Evolutionary conservation across 2,113 vertebrate species (phyloP), one percentile per base, ranked within the genome.

Genomic region (Loxodonta africana): DNA sequence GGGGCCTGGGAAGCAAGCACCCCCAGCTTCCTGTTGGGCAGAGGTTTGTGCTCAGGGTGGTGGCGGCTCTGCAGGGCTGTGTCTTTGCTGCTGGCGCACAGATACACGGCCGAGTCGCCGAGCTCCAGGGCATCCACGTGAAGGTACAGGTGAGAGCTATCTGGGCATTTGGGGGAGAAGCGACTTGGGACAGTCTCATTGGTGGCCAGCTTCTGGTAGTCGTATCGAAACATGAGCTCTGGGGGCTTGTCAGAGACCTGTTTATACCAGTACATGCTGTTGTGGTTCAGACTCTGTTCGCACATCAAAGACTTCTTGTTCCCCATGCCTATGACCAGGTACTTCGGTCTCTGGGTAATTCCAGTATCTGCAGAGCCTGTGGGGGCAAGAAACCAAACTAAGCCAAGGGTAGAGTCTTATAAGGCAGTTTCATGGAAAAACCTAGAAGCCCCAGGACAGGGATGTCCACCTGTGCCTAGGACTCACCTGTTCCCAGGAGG

Each of bases 1-100:
- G 37, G 21, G 26, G 15, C 4, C 67, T 10, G 30, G 62, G 18
- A 9, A 10, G 26, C 65, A 30, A 28, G 2, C 21, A 37, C 26
- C 21, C n/a, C 3, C 23, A 10, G 51, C 81, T 83, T 95, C 93
- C 88, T 60, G 88, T 6, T 12, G 69, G 10, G 14, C 8, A 2
- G 85, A 41, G 60, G 97, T 98, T 98, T 98, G 65, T 97, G 97
- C 91, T 97, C 96, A 98, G 98, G 69, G 33, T 26, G 46, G 41
- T 62, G 71, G 23, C 92, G 73, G 87, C 86, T 97, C 93, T 98
- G 91, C 90, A 97, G 95, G 96, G 94, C 97, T 98, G 97, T 98
- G 98, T 95, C 53, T 92, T 33, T 6, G 77, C 96, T 94, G 78
- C 77, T 86, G 4, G 85, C 78, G 28, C 94, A 95, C 65, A 97